Percentiles rank a stretch among this genome's conserved stretches.
Conservation (phyloP, 2,797 vertebrate genomes). For the Malurus leucopterus region DNA sequence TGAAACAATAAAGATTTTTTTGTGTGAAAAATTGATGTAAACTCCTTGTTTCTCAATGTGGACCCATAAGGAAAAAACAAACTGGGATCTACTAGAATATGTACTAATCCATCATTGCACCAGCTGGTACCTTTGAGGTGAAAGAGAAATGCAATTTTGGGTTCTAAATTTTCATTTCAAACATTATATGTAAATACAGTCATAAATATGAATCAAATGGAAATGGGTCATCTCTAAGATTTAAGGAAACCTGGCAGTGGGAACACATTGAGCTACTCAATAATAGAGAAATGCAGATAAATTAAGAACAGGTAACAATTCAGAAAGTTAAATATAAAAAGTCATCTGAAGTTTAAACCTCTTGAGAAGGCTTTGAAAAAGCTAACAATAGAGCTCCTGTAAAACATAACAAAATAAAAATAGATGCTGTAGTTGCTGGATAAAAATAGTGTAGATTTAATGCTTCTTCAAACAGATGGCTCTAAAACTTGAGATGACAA, state of each 20-base stretch:
- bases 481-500: constrained; percentile 24
- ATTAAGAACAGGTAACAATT: not conserved
- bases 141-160: not conserved
- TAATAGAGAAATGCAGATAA: not conserved
- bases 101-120: not conserved
- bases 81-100: not conserved
- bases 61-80: not conserved
- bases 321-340: constrained; percentile 15
- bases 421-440: constrained; percentile 23
- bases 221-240: not conserved
- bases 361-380: not conserved
- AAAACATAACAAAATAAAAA: constrained; percentile 36
- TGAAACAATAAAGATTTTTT: not conserved
- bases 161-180: not conserved
- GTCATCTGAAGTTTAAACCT: not conserved
- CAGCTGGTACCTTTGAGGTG: not conserved
- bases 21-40: not conserved
- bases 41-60: not conserved
- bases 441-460: constrained; percentile 52
- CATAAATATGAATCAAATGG: not conserved
- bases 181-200: not conserved
- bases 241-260: not conserved
- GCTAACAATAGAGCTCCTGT: constrained; percentile 24
- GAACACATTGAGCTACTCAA: not conserved
- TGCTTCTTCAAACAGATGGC: constrained; percentile 43